These are phyloP conservation scores for Aporophyla lueneburgensis DNA, from an alignment of 2,888 invertebrate species.

Conservation along the genomic window DNA sequence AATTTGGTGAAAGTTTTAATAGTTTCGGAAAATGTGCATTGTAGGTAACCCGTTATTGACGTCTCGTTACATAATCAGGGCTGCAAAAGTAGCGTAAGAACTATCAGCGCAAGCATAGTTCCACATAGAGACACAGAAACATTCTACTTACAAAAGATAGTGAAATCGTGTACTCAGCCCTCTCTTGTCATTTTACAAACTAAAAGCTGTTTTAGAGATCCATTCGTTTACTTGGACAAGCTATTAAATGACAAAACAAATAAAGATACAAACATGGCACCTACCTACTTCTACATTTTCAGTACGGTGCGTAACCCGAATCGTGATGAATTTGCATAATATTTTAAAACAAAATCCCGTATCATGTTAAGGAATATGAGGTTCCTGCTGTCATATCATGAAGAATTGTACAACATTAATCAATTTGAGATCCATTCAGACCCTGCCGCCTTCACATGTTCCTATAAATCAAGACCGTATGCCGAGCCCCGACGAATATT, in stretches of 20 bases:
- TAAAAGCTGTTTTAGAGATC: constrained; percentile 45
- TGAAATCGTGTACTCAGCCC: constrained; percentile 41
- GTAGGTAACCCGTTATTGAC: constrained; percentile 54
- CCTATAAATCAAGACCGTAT: constrained; percentile 57
- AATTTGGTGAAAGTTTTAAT: constrained; percentile 85
- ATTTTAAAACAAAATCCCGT: constrained; percentile 44
- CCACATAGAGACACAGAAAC: constrained; percentile 4
- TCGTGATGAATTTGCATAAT: constrained; percentile 39
- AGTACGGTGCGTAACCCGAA: constrained; percentile 34
- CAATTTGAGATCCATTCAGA: constrained; percentile 53
- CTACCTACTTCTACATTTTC: background rate
- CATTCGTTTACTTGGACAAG: constrained; percentile 22
- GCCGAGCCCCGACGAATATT: constrained; percentile 42
- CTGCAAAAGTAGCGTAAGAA: constrained; percentile 31
- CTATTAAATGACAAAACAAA: constrained; percentile 31
- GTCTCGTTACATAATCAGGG: constrained; percentile 47
- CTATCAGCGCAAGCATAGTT: background rate
- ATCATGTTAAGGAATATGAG: constrained; percentile 41
- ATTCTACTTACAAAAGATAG: constrained; percentile 26
- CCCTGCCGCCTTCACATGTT: constrained; percentile 27
- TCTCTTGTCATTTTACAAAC: constrained; percentile 38
- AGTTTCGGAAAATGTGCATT: constrained; percentile 65
- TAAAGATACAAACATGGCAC: constrained; percentile 8
- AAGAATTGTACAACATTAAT: constrained; percentile 63
- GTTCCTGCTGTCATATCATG: constrained; percentile 47